Evolutionary conservation across 2,888 invertebrate species (phyloP), one percentile per base, ranked within the genome.

Genomic region (Xestia sexstrigata): DNA sequence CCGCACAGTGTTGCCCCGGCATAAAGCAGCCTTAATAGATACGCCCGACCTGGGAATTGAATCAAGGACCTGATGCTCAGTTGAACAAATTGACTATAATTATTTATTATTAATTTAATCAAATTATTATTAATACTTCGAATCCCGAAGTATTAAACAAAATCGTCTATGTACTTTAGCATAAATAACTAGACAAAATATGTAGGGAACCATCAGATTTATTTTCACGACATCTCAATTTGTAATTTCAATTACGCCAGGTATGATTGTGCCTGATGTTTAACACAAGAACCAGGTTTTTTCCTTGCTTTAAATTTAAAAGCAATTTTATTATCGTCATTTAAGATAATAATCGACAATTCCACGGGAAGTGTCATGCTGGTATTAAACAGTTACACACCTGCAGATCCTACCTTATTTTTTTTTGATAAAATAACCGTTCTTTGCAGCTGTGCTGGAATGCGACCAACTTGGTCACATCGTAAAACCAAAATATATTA

Each of bases 401-500:
- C 77, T 79, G 77, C 68, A 75, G 67, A 68, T 58, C 35, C 58
- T 13, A 42, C 9, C 20, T 70, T 63, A 70, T 76, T 78, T 81
- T 77, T 77, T n/a, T n/a, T 30, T 49, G 65, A 42, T 58, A 67
- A 81, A 69, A 74, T 39, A 69, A 71, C 84, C 68, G 80, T 80
- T 82, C 0, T 69, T 58, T 68, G 69, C 76, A 81, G 35, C 58
- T 45, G 68, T 68, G 58, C 45, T 58, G 68, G 75, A 71, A 85
- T 85, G 65, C 68, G 74, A 74, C 72, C 55, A n/a, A 17, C 65
- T 49, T 60, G 49, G 45, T 63, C 63, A 49, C 62, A 13, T 81
- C 80, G 75, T 85, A 88, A 84, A 87, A 75, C 58, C 76, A 75
- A n/a, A n/a, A 84, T 79, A 84, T 73, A 84, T 76, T 81, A 45